phyloP scores from a whole-genome alignment of 2,888 invertebrate species.

The Dryomyza anilis region DNA sequence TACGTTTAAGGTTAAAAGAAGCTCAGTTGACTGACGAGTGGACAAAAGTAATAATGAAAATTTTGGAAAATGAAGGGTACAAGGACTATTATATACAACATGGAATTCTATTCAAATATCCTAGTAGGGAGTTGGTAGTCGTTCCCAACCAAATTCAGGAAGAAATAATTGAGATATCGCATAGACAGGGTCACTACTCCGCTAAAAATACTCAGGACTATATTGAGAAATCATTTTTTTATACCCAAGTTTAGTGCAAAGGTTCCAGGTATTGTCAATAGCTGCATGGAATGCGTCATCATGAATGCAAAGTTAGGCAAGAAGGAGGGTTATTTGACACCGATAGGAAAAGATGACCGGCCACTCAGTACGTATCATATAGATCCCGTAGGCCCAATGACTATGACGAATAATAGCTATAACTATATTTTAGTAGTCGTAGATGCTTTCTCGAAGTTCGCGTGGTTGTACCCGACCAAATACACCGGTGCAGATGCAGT shows the following conservation, averaged over 20 bases:
- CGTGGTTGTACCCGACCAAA: conserved; percentile 50
- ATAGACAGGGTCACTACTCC: conserved; percentile 52
- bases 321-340: conserved; percentile 28
- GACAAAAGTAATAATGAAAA: conserved; percentile 26
- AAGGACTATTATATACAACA: conserved; percentile 31
- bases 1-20: too few species aligned
- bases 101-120: conserved; percentile 29
- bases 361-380: conserved; percentile 48
- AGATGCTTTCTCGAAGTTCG: conserved; percentile 51
- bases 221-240: too few species aligned
- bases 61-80: conserved; percentile 26
- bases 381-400: conserved; percentile 52
- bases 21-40: too few species aligned
- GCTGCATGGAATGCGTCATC: conserved; percentile 30
- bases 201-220: conserved; percentile 42
- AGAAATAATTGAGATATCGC: conserved; percentile 49
- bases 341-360: conserved; percentile 44
- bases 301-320: conserved; percentile 41
- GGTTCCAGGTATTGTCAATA: conserved; percentile 16
- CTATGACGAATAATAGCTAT: conserved; percentile 21
- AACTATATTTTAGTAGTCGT: conserved; percentile 34
- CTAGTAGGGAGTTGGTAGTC: conserved; percentile 38
- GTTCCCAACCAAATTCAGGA: conserved; percentile 48
- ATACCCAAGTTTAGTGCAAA: too few species aligned
- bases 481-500: conserved; percentile 43